Base-by-base conservation (phyloP, 2,888 invertebrate genomes). In the Girardia tigrina region DNA sequence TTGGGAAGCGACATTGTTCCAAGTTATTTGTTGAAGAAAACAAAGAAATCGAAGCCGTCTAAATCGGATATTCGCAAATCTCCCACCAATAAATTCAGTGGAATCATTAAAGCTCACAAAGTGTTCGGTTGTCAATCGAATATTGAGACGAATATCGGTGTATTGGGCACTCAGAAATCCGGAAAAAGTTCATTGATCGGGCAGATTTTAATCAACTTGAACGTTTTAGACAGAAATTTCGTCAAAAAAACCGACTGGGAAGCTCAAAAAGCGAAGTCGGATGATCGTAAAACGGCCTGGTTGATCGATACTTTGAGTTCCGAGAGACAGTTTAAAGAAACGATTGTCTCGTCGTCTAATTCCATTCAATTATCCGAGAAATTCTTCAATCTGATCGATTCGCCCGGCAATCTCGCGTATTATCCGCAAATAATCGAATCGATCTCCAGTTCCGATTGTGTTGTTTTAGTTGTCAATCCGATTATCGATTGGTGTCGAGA, bases 221-320 rank as follows among this genome's bases (percentile, higher is more conserved):
- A 16, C 16, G 36, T 36, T 16, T 36, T 36, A 12, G 56, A 56
- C 2, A n/a, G 23, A 56, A 23, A 4, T 56, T 56, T 56, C 23
- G 23, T 56, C n/a, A 56, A 56, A n/a, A 56, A 56, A 56, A 56
- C 56, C 23, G 56, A n/a, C n/a, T 56, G 56, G 56, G 56, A 56
- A 56, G 56, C 56, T 12, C n/a, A n/a, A 56, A 56, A 56, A 56
- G 4, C n/a, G n/a, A n/a, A 56, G n/a, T 56, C 56, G n/a, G n/a
- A 20, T n/a, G 4, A 56, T 8, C 23, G 6, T 8, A 56, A 56
- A 56, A 56, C n/a, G 6, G 56, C 56, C 6, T 56, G 56, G 56
- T 56, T 56, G 23, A 20, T 56, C n/a, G 56, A 56, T 56, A 20
- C 56, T 8, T 56, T 23, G n/a, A 16, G 23, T 2, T 20, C n/a